Percentiles rank a stretch among this genome's conserved stretches.
Evolutionary conservation across 2,888 invertebrate species (phyloP).

Genomic region (Tridacna crocea): DNA sequence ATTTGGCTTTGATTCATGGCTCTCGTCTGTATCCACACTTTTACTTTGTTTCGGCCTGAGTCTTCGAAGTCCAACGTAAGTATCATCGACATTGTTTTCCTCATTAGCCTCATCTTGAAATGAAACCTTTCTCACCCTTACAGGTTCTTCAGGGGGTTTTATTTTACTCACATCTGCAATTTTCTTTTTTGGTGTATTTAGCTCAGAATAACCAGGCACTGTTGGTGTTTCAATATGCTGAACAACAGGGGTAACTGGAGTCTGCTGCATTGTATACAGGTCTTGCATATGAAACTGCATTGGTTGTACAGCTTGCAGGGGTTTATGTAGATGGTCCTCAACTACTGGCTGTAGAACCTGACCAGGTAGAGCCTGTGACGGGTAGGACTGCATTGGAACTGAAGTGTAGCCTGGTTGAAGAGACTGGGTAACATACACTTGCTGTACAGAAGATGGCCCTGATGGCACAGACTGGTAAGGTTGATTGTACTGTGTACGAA

Average conservation of each 20-base stretch:
- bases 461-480: background rate
- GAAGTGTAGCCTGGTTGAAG: background rate
- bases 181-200: background rate
- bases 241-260: background rate
- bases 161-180: background rate
- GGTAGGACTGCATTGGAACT: conserved; percentile 1
- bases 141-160: background rate
- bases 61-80: conserved; percentile 33
- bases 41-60: conserved; percentile 18
- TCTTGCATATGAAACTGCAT: conserved; percentile 19
- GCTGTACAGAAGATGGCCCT: background rate
- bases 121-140: conserved; percentile 21
- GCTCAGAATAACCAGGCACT: background rate
- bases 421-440: background rate
- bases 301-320: conserved; percentile 17
- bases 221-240: conserved; percentile 14
- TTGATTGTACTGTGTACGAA: conserved; percentile 16
- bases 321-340: conserved; percentile 12
- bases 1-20: background rate
- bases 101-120: conserved; percentile 28
- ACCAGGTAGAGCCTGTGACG: conserved; percentile 15
- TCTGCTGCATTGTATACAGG: conserved; percentile 1
- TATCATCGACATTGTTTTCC: conserved; percentile 21
- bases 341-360: conserved; percentile 26
- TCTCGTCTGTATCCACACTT: conserved; percentile 11